A percentile compares a stretch with the other conserved stretches of the same genome.
Evolutionary conservation across 2,797 vertebrate species (phyloP).

Genomic region (Rousettus madagascariensis): DNA sequence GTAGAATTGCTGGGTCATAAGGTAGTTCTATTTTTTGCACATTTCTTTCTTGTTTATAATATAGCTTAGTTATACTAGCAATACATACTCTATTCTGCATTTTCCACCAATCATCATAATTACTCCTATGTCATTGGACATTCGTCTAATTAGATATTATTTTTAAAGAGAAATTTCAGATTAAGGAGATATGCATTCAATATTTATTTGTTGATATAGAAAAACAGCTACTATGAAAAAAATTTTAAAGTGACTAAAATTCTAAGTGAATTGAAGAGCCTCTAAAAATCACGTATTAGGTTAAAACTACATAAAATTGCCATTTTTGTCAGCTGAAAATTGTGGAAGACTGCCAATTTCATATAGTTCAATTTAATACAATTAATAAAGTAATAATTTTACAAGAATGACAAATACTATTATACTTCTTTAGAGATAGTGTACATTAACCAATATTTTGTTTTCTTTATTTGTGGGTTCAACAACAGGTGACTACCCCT

Average conservation of each 20-base stretch:
- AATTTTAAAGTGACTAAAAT: not conserved
- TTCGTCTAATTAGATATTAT: not conserved
- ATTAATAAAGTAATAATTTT: not conserved
- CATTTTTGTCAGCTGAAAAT: not conserved
- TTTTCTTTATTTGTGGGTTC: not conserved
- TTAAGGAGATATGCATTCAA: not conserved
- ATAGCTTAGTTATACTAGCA: not conserved
- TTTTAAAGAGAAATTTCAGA: not conserved
- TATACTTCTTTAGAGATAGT: not conserved
- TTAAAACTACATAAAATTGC: not conserved
- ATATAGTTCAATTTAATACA: not conserved
- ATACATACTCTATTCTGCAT: not conserved
- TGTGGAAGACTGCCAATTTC: not conserved
- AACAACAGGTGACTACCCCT: not conserved
- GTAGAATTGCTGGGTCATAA: too few species aligned
- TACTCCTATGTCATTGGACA: not conserved
- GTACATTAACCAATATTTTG: not conserved
- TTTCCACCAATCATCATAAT: not conserved
- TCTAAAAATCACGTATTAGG: not conserved
- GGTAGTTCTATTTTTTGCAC: not conserved
- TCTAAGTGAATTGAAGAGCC: not conserved
- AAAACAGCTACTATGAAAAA: not conserved
- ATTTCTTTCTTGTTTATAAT: not conserved
- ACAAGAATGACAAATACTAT: slow-evolving; percentile 3
- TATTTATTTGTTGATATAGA: not conserved